A percentile compares a stretch with the other conserved stretches of the same genome.
Evolutionary conservation across 2,888 invertebrate species (phyloP).

Genomic region (Pocota personata): DNA sequence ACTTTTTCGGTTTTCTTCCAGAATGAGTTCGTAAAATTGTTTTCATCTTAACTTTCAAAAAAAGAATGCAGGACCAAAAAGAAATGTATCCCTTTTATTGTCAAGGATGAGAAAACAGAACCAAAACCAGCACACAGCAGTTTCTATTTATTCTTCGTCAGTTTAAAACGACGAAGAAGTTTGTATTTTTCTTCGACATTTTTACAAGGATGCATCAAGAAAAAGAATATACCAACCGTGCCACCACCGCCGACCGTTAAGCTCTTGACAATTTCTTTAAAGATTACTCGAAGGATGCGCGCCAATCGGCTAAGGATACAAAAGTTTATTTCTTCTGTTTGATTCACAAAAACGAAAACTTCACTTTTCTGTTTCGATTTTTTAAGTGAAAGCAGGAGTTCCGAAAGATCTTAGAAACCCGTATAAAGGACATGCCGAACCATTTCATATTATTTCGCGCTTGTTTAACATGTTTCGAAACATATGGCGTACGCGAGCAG

Average conservation of each 20-base stretch:
- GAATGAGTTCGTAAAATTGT: slow-evolving; percentile 75
- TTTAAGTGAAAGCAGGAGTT: slow-evolving; percentile 51
- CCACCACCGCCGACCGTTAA: slow-evolving; percentile 59
- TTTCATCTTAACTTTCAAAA: slow-evolving; percentile 68
- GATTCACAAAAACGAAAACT: slow-evolving; percentile 51
- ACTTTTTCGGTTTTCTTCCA: slow-evolving; percentile 73
- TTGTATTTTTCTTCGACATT: slow-evolving; percentile 67
- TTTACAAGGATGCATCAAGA: slow-evolving; percentile 33
- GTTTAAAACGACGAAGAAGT: slow-evolving; percentile 36
- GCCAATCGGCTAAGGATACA: slow-evolving; percentile 72
- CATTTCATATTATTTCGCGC: slow-evolving; percentile 72
- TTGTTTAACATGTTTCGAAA: slow-evolving; percentile 69
- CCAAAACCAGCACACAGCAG: slow-evolving; percentile 64
- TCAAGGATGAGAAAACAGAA: slow-evolving; percentile 62
- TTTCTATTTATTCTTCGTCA: slow-evolving; percentile 66
- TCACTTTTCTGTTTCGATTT: slow-evolving; percentile 69
- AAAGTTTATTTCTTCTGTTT: slow-evolving; percentile 57
- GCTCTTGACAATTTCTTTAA: slow-evolving; percentile 74
- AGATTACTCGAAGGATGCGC: slow-evolving; percentile 72
- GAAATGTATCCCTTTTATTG: slow-evolving; percentile 66
- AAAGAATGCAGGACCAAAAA: slow-evolving; percentile 17
- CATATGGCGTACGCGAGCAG: slow-evolving; percentile 46
- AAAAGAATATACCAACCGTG: background rate
- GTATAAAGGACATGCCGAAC: slow-evolving; percentile 43
- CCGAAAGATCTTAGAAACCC: slow-evolving; percentile 1